Evolutionary conservation across 2,113 vertebrate species (phyloP), one percentile per base, ranked within the genome.

Genomic region (Apus apus): DNA sequence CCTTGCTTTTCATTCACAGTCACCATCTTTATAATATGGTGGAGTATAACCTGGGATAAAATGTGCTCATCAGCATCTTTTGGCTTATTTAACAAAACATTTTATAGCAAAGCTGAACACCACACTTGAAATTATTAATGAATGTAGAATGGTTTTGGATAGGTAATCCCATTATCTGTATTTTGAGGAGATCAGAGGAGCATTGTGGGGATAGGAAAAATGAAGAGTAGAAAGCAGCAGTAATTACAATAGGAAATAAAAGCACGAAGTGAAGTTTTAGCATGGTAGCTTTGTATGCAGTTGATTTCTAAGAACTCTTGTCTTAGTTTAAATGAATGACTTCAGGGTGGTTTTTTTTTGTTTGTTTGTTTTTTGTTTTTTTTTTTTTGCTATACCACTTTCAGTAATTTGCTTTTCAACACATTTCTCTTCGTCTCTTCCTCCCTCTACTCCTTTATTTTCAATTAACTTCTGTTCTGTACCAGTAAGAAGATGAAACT

Each of bases 201-300:
- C 62, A 27, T 67, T 66, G 26, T 84, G 12, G 80, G 54, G 40
- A 45, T 5, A 46, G 67, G 46, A 71, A 32, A 50, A 46, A 50
- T 66, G 36, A 70, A 62, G 38, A 72, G 67, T 32, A 65, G 72
- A 92, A 78, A 79, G 61, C 62, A 85, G 8, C 29, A 68, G 71
- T 74, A 70, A 95, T 72, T 92, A 71, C 73, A 87, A 43, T 38
- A 61, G 57, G 40, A 85, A 87, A 73, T 83, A 85, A 73, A 87
- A 91, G 66, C 84, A 32, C 34, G 4, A 89, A 82, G 46, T 50
- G 13, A 62, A 84, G 19, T 85, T 87, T 46, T 74, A 54, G 56
- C 20, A 10, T 29, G 13, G 45, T 64, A 54, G 50, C 27, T 94
- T 81, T 10, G 3, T 43, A 68, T 30, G 23, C 36, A 23, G 38